Conservation (phyloP, 1,140 invertebrate species). For the Diprion similis region DNA sequence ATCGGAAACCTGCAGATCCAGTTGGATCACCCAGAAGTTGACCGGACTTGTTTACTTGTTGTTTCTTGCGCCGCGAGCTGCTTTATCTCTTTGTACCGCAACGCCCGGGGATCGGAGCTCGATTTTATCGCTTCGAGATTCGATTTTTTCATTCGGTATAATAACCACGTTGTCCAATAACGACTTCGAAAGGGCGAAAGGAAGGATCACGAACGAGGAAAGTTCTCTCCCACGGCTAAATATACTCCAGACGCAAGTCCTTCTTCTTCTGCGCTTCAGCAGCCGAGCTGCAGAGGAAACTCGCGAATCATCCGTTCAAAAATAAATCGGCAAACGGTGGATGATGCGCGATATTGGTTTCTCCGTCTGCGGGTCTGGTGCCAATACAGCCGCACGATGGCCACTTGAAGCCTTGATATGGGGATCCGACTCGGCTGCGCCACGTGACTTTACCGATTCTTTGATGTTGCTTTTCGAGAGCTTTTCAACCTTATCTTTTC, state of each 20-base stretch:
- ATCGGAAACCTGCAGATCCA: background rate
- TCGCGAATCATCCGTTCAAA: background rate
- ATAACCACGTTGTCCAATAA: background rate
- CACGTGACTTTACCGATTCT: background rate
- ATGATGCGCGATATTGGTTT: too few relatives aligned
- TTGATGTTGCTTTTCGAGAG: slow-evolving; percentile 2
- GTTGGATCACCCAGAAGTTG: slow-evolving; percentile 7
- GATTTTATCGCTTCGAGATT: too few relatives aligned
- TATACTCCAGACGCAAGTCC: background rate
- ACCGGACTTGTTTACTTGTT: background rate
- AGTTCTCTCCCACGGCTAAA: background rate
- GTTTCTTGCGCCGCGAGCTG: too few relatives aligned
- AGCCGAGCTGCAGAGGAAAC: background rate
- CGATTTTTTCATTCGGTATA: background rate
- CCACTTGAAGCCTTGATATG: background rate
- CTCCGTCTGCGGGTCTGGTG: too few relatives aligned
- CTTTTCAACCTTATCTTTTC: background rate
- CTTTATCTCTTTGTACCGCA: too few relatives aligned
- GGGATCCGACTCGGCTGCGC: background rate
- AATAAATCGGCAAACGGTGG: background rate
- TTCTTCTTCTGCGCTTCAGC: background rate
- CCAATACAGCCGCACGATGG: too few relatives aligned
- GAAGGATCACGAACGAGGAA: background rate
- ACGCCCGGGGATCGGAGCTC: too few relatives aligned
- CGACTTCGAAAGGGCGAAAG: background rate